Evolutionary conservation across 2,113 vertebrate species (phyloP), one percentile per base, ranked within the genome.

Genomic region (Scomber japonicus): DNA sequence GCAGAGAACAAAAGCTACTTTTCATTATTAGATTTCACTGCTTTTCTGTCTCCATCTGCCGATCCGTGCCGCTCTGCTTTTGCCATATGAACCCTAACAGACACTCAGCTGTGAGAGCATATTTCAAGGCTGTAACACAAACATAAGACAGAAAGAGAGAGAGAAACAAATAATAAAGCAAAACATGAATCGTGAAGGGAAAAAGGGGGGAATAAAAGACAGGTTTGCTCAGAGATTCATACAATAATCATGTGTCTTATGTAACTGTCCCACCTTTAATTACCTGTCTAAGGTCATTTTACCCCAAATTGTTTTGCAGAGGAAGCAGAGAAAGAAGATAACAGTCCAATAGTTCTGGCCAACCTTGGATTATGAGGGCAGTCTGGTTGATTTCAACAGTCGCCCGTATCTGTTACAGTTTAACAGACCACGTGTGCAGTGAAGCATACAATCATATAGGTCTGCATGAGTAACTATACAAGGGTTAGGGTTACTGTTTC

Each of bases 371-470:
- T 77, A 48, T 75, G 78, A 85, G 82, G 70, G 70, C 69, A 81
- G 82, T 80, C 71, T 78, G 82, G 21, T 44, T 54, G 75, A 85
- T 89, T 90, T 88, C 80, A 85, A 76, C 83, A 86, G 59, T 80
- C 69, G 71, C 59, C 69, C 45, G 50, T 80, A 62, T 90, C 82
- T 83, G 83, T 87, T 84, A 82, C 59, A 75, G 82, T 79, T 84
- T 89, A 90, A 80, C 80, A 88, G 67, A 78, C 45, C 51, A 82
- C 24, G 67, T 45, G 68, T 40, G 70, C 21, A 62, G 44, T 16
- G 50, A 53, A 46, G 35, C 4, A 11, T 7, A 44, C 17, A 53
- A 49, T 27, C 24, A 63, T n/a, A 45, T 27, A 19, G 15, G 14
- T 45, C 55, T 65, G 14, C 71, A 72, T 24, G 65, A 40, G n/a